Conservation (phyloP, 2,888 invertebrate genomes). For the Diploptera punctata region DNA sequence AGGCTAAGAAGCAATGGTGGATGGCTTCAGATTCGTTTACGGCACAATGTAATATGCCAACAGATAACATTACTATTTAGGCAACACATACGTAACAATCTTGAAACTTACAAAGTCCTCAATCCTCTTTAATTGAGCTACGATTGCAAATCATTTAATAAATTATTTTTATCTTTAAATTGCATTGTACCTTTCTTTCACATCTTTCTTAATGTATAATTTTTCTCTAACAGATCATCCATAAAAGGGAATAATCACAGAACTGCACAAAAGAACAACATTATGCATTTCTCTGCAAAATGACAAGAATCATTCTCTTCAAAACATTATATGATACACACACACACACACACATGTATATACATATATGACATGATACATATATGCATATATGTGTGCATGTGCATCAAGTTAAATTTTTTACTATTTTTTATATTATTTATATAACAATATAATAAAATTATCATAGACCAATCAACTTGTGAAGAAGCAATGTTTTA, state of each 20-base stretch:
- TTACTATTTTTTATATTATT: conserved; percentile 24
- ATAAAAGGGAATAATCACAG: conserved; percentile 18
- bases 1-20: conserved; percentile 29
- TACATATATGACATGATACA: too few relatives aligned
- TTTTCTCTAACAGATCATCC: conserved; percentile 5
- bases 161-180: conserved; percentile 2
- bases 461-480: conserved; percentile 34
- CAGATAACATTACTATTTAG: conserved; percentile 19
- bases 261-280: conserved; percentile 29
- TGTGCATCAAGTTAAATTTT: too few relatives aligned
- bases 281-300: conserved; percentile 20
- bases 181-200: not conserved
- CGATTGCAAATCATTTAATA: not conserved
- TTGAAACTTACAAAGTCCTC: not conserved
- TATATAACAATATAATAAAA: conserved; percentile 41
- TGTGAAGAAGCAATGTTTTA: conserved; percentile 28
- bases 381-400: conserved; percentile 19
- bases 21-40: conserved; percentile 33
- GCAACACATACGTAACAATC: conserved; percentile 16
- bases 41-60: not conserved
- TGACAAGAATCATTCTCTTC: conserved; percentile 20
- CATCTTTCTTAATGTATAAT: not conserved
- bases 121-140: not conserved
- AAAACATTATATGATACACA: conserved; percentile 28
- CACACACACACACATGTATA: too few relatives aligned